Conservation (phyloP, 2,797 vertebrate genomes). For the Smutsia gigantea region DNA sequence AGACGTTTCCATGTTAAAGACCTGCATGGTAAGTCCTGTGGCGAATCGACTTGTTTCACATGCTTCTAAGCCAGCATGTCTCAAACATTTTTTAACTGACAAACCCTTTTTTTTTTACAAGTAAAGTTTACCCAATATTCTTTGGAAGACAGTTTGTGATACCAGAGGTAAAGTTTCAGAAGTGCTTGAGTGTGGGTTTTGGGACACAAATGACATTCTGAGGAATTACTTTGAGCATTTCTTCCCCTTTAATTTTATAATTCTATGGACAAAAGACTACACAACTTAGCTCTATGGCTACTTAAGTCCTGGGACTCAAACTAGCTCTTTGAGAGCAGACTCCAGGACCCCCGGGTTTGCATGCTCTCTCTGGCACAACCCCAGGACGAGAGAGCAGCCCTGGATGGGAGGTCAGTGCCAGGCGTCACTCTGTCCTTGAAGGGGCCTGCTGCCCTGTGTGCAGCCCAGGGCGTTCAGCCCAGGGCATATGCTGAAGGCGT, state of each 20-base stretch:
- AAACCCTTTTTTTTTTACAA: neutral
- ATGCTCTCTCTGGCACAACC: neutral
- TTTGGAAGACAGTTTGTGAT: neutral
- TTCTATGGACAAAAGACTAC: neutral
- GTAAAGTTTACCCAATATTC: neutral
- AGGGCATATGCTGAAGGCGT: neutral
- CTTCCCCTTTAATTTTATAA: neutral
- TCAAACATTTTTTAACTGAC: neutral
- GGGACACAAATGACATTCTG: neutral
- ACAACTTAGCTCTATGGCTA: neutral
- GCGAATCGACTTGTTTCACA: neutral
- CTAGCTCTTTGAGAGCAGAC: neutral
- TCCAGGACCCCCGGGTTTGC: too few relatives aligned
- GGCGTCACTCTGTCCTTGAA: neutral
- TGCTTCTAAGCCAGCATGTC: neutral
- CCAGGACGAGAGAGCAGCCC: neutral
- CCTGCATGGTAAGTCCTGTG: neutral
- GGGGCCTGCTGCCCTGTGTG: neutral
- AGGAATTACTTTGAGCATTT: neutral
- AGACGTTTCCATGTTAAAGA: neutral
- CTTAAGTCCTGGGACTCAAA: neutral
- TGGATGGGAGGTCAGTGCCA: rapidly evolving
- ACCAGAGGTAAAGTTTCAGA: neutral
- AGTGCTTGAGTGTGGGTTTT: neutral
- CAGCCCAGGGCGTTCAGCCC: rapidly evolving